These are phyloP conservation scores for Metalampra italica DNA, from an alignment of 2,888 invertebrate species.

Conservation along the genomic window DNA sequence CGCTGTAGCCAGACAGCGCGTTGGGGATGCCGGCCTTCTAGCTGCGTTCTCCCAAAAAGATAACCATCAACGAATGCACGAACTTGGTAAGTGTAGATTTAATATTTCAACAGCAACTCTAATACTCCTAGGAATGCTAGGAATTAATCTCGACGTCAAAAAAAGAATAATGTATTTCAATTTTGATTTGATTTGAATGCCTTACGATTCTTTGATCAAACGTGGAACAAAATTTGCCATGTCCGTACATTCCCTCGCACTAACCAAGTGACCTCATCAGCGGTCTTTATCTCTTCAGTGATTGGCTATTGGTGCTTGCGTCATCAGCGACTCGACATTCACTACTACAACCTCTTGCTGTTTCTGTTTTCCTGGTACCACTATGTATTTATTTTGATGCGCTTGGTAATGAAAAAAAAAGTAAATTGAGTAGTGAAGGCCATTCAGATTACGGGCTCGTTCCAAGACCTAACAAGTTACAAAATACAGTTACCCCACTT, in stretches of 20 bases:
- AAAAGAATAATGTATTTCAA: no score
- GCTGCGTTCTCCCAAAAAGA: constrained; percentile 79
- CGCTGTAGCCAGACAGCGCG: constrained; percentile 88
- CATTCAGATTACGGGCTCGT: constrained; percentile 5
- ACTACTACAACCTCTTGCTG: constrained; percentile 38
- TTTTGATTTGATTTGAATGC: no score
- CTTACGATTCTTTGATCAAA: no score
- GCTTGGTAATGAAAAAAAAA: constrained; percentile 62
- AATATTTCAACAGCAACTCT: no score
- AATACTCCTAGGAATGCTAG: no score
- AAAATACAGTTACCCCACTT: neutral
- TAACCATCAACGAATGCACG: constrained; percentile 75
- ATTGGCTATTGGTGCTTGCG: constrained; percentile 38
- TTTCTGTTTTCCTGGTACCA: constrained; percentile 62
- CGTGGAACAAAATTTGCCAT: no score
- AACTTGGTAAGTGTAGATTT: constrained; percentile 68
- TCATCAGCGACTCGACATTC: constrained; percentile 18
- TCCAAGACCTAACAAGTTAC: neutral
- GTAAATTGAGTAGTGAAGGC: constrained; percentile 45
- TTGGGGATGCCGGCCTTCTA: constrained; percentile 80
- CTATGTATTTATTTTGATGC: constrained; percentile 72
- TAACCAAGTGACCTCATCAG: constrained; percentile 5
- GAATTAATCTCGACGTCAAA: no score
- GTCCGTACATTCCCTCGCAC: no score
- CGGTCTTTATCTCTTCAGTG: constrained; percentile 17